Conservation (phyloP, 2,797 vertebrate genomes). For the Glyptemys insculpta region DNA sequence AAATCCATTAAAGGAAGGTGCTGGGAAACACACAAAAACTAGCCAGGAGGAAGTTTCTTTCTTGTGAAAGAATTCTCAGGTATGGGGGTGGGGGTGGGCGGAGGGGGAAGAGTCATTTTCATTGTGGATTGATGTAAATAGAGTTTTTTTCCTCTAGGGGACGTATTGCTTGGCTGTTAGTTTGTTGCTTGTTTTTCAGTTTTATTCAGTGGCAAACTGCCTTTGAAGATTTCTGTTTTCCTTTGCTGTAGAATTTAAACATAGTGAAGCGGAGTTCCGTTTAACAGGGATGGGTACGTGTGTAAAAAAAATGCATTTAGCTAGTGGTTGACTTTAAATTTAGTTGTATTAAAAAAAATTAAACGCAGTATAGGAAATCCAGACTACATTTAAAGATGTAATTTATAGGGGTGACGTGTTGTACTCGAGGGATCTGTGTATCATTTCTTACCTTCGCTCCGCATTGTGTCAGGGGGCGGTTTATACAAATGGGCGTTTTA, state of each 20-base stretch:
- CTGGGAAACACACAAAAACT: neutral
- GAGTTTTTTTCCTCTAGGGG: neutral
- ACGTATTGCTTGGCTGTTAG: neutral
- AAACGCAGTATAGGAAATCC: neutral
- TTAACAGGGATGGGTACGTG: neutral
- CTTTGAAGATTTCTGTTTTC: neutral
- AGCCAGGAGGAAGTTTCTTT: neutral
- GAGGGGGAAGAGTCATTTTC: neutral
- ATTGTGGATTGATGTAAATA: neutral
- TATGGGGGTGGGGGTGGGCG: neutral
- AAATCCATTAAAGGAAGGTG: neutral
- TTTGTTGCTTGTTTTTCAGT: neutral
- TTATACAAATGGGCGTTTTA: neutral
- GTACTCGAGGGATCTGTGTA: no score
- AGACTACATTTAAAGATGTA: neutral
- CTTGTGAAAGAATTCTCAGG: neutral
- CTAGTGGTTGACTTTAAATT: neutral
- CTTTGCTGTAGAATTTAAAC: neutral
- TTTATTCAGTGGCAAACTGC: neutral
- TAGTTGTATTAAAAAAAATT: neutral
- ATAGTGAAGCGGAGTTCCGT: neutral
- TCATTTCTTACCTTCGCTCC: neutral
- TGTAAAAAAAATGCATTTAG: neutral
- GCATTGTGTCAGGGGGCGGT: no score
- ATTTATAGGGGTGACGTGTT: neutral